Conservation (phyloP, 2,113 vertebrate genomes). For the Microcebus lehilahytsara region DNA sequence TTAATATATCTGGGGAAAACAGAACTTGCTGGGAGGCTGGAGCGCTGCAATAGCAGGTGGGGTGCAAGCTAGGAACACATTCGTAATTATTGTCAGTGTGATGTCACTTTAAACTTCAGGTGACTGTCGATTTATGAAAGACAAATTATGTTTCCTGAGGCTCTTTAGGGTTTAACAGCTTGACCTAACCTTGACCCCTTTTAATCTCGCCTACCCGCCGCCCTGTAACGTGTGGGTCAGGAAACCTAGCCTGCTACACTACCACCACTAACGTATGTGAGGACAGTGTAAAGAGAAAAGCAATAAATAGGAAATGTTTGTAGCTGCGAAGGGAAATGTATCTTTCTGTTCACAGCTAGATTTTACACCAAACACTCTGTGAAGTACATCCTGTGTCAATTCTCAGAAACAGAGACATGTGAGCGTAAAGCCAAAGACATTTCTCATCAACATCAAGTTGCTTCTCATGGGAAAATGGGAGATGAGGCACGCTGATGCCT, state of each 20-base stretch:
- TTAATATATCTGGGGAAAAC: not conserved
- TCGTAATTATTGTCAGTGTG: not conserved
- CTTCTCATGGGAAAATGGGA: not conserved
- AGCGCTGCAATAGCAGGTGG: not conserved
- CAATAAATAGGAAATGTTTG: not conserved
- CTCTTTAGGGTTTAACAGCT: not conserved
- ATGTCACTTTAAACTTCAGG: not conserved
- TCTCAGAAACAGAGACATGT: not conserved
- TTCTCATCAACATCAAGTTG: not conserved
- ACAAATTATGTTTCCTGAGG: not conserved
- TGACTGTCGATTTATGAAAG: not conserved
- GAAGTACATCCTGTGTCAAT: not conserved
- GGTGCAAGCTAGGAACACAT: not conserved
- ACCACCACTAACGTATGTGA: not conserved
- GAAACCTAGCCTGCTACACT: not conserved
- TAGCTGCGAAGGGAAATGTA: not conserved
- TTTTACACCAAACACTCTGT: not conserved
- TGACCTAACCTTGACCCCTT: not conserved
- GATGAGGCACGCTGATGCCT: too few relatives aligned
- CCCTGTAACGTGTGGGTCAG: not conserved
- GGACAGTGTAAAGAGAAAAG: not conserved
- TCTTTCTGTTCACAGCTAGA: not conserved
- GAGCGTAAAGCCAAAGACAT: fast-evolving
- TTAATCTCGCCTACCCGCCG: not conserved
- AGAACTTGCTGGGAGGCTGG: not conserved